These are phyloP conservation scores for Acipenser ruthenus DNA, from an alignment of 2,797 vertebrate species.

Conservation along the genomic window DNA sequence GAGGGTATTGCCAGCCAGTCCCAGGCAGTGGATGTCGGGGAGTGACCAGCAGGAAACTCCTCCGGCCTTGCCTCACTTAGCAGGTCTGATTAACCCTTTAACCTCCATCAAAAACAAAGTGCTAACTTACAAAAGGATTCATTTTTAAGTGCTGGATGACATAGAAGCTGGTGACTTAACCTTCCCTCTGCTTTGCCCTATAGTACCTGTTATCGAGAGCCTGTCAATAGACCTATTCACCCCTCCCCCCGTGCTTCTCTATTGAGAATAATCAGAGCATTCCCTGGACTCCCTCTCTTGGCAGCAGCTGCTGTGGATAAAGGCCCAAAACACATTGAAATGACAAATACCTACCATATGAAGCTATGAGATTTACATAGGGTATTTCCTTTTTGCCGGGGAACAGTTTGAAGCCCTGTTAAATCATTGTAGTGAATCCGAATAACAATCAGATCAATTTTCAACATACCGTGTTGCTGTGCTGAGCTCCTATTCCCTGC, in stretches of 20 bases:
- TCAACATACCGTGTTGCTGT: not conserved
- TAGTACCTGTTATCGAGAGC: constrained; percentile 18
- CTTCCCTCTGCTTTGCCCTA: not conserved
- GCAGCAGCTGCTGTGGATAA: constrained; percentile 56
- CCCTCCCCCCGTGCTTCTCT: constrained; percentile 21
- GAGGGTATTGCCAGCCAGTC: too few species aligned
- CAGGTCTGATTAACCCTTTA: too few species aligned
- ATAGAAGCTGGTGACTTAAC: not conserved
- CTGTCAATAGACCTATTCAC: constrained; percentile 22
- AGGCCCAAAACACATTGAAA: constrained; percentile 53
- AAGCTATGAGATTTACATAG: constrained; percentile 45
- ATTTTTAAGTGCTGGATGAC: too few species aligned
- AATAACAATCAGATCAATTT: constrained; percentile 39
- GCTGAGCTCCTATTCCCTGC: not conserved
- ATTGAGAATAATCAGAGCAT: constrained; percentile 50
- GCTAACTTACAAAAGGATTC: too few species aligned
- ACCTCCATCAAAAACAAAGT: too few species aligned
- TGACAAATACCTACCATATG: constrained; percentile 78
- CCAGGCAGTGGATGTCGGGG: too few species aligned
- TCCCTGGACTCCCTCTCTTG: constrained; percentile 52
- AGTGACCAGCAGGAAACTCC: too few species aligned
- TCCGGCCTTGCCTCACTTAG: too few species aligned
- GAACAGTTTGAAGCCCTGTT: constrained; percentile 41
- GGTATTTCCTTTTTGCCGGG: constrained; percentile 50
- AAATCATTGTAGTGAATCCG: constrained; percentile 42